Base-by-base conservation (phyloP, 2,113 vertebrate genomes). In the Melanostigma gelatinosum region DNA sequence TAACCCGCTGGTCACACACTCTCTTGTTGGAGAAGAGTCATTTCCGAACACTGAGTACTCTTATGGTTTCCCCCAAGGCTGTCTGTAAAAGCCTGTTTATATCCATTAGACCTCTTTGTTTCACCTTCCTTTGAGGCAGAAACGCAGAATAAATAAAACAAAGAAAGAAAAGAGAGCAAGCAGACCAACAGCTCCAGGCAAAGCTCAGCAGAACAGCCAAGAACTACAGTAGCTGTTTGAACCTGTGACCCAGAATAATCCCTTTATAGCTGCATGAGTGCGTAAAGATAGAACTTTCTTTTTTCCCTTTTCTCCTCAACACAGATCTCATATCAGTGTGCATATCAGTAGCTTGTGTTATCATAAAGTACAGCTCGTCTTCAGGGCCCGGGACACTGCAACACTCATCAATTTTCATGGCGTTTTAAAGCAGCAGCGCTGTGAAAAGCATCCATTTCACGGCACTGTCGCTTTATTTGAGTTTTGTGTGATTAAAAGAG, bases 231-330 rank as follows among this genome's bases (percentile, higher is more conserved):
- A 57, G 13, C 72, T 61, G 79, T 80, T 86, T 85, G 73, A 88
- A 84, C 84, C 84, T 0, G 38, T 83, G 73, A 90, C 79, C 80
- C 82, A 65, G 78, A 89, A 87, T 79, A 84, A 85, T 85, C 82
- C 13, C 67, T 78, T 89, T 68, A 87, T 68, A 87, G 68, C 72
- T n/a, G 74, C 82, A 24, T 58, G 79, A 76, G 72, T 77, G 77
- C 36, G 54, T 57, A 46, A 61, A 79, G 72, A 77, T 52, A 44
- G 64, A 76, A 36, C 22, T 5, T 52, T 42, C 67, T 27, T 32
- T 29, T 8, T 6, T 10, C 16, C 27, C 5, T 18, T 44, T 20
- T 50, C 66, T 60, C 29, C 48, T 72, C 15, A 63, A 67, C 76
- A 65, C 34, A 75, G 29, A 87, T 81, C 50, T 79, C 63, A 34